Conservation (phyloP, 2,888 invertebrate species). For the Brenthis hecate region DNA sequence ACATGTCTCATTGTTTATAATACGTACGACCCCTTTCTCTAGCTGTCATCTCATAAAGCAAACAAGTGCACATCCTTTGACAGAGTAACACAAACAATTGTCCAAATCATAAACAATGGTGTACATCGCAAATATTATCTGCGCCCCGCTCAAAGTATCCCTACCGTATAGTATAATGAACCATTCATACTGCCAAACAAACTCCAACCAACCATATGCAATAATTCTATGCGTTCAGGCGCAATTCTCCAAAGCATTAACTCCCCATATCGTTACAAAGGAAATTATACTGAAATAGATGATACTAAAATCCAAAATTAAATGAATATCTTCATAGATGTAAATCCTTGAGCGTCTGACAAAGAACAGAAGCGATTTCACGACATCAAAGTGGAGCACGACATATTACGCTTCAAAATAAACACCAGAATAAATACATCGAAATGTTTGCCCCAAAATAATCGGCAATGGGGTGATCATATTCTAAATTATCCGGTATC, state of each 20-base stretch:
- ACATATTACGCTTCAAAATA: constrained; percentile 82
- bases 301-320: constrained; percentile 74
- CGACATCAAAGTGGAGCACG: constrained; percentile 82
- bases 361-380: constrained; percentile 81
- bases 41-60: constrained; percentile 59
- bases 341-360: constrained; percentile 77
- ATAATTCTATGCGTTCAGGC: constrained; percentile 70
- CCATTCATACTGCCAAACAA: constrained; percentile 81
- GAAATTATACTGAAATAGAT: constrained; percentile 72
- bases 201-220: constrained; percentile 81
- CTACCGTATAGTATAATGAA: constrained; percentile 71
- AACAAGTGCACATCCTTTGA: constrained; percentile 82
- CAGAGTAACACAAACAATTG: constrained; percentile 79
- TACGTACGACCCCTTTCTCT: constrained; percentile 47
- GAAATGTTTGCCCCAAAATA: constrained; percentile 80
- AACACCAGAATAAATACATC: constrained; percentile 81
- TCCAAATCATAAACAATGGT: constrained; percentile 81
- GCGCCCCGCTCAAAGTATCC: constrained; percentile 70
- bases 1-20: constrained; percentile 57
- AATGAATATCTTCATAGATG: constrained; percentile 69
- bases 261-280: constrained; percentile 68
- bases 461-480: constrained; percentile 77
- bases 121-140: constrained; percentile 80
- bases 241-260: constrained; percentile 58
- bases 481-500: constrained; percentile 75